Evolutionary conservation across 1,140 invertebrate genomes (phyloP), one percentile per base, ranked within the genome.

Genomic region (Aphelenchoides besseyi): DNA sequence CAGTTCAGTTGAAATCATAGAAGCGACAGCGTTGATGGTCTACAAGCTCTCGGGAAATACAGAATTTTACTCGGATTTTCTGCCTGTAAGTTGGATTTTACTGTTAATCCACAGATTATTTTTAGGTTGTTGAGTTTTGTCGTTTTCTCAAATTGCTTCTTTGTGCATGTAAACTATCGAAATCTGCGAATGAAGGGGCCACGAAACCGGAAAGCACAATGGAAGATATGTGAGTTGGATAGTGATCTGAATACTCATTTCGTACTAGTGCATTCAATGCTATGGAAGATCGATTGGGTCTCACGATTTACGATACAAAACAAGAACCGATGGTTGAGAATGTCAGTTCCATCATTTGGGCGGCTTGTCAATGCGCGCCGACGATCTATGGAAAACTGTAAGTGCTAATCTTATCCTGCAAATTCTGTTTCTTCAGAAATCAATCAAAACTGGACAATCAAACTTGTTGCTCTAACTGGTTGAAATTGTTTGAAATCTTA

Each of bases 61-160:
- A n/a, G n/a, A n/a, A n/a, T n/a, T n/a, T n/a, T n/a, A n/a, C n/a
- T n/a, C n/a, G n/a, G n/a, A n/a, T n/a, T n/a, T n/a, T n/a, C n/a
- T n/a, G n/a, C n/a, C n/a, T n/a, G n/a, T n/a, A n/a, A n/a, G n/a
- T n/a, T n/a, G n/a, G n/a, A n/a, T n/a, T 59, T 28, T 5, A 5
- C 55, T 5, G 55, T 59, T 8, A 59, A 5, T 59, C 18, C 41
- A 12, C 55, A 5, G 18, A 5, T 59, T 59, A 12, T 33, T 59
- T 59, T 59, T 59, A 59, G 55, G 23, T 59, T 23, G 23, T 59
- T 5, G 55, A 59, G 55, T 59, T 59, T 33, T 5, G 5, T 5
- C 5, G 18, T 23, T 59, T 59, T 33, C 5, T 59, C 26, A 23
- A 59, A 23, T 8, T 29, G 55, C 5, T 59, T 23, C 26, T 23